phyloP scores from a whole-genome alignment of 2,113 vertebrate species.

The Otis tarda region DNA sequence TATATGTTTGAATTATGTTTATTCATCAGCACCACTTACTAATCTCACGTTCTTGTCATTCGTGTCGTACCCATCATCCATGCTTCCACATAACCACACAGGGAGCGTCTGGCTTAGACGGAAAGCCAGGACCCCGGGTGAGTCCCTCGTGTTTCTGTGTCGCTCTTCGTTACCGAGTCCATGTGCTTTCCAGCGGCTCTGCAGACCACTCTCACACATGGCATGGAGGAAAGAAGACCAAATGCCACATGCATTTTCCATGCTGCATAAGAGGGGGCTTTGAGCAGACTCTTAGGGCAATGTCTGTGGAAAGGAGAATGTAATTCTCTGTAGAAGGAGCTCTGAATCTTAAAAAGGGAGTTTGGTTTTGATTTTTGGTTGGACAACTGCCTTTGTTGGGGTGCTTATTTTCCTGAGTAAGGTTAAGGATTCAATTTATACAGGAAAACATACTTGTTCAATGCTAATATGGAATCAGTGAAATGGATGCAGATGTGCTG shows the following conservation, averaged over 20 bases:
- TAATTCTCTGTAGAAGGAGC: not conserved
- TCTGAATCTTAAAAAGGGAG: not conserved
- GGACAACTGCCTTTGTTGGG: not conserved
- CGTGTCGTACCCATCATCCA: conserved; percentile 85
- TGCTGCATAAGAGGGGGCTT: not conserved
- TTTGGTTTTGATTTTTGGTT: not conserved
- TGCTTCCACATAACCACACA: conserved; percentile 86
- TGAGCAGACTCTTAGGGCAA: not conserved
- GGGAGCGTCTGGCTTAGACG: conserved; percentile 99
- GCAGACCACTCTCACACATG: fast-evolving
- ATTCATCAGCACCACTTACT: conserved; percentile 84
- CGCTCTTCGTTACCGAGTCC: not conserved
- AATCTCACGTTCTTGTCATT: conserved; percentile 96
- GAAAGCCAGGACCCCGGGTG: conserved; percentile 98
- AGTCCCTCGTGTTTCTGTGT: conserved; percentile 83
- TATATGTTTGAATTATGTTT: conserved; percentile 73
- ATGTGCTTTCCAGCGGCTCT: not conserved
- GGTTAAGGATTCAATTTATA: not conserved
- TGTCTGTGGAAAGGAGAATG: not conserved
- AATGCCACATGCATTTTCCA: not conserved
- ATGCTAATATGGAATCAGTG: conserved; percentile 20
- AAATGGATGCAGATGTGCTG: not conserved
- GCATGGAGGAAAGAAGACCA: not conserved
- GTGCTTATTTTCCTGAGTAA: not conserved
- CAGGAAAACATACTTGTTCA: not conserved